These are phyloP conservation scores for Nipponia nippon DNA, from an alignment of 2,113 vertebrate species.

Conservation along the genomic window DNA sequence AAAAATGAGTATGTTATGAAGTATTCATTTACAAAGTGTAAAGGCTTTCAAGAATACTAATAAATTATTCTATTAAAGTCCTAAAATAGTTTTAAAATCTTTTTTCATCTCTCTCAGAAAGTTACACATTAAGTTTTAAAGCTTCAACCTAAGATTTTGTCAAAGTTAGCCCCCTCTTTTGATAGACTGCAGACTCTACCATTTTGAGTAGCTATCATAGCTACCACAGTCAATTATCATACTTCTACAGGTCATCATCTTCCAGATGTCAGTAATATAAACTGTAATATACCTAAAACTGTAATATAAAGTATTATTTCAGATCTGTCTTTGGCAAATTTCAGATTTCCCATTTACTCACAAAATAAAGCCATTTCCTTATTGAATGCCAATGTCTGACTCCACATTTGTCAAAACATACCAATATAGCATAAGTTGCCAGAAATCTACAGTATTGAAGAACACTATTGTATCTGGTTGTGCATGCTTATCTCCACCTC, in stretches of 20 bases:
- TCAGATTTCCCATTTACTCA: not conserved
- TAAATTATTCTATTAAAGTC: not conserved
- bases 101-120: not conserved
- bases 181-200: not conserved
- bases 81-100: not conserved
- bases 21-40: not conserved
- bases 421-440: not conserved
- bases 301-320: not conserved
- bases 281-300: not conserved
- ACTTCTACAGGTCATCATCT: not conserved
- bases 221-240: not conserved
- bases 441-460: not conserved
- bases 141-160: not conserved
- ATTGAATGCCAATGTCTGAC: not conserved
- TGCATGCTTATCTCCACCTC: not conserved
- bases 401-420: not conserved
- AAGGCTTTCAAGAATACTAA: not conserved
- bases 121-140: not conserved
- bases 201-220: not conserved
- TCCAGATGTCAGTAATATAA: not conserved
- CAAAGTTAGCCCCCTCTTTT: not conserved
- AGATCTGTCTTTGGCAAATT: not conserved
- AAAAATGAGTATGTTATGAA: not conserved
- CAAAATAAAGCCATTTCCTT: not conserved
- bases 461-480: not conserved